Evolutionary conservation across 2,797 vertebrate species (phyloP).

Genomic region (Oryzias sinensis): DNA sequence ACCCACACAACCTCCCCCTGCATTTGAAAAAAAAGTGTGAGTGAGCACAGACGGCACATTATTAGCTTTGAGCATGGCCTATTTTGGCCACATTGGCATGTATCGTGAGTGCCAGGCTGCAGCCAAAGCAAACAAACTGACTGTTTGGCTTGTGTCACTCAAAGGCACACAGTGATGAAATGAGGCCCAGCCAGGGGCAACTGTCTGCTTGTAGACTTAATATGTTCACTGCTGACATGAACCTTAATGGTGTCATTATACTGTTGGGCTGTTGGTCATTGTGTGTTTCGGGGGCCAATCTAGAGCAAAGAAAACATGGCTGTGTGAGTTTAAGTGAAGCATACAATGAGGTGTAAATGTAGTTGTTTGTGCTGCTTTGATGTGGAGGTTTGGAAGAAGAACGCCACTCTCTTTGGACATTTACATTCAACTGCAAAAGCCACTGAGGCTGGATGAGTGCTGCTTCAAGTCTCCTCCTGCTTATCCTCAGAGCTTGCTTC

Average conservation of each 20-base stretch:
- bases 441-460: slow-evolving; percentile 2
- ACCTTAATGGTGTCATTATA: slow-evolving; percentile 57
- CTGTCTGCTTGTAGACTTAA: slow-evolving; percentile 63
- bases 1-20: slow-evolving; percentile 11
- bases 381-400: slow-evolving; percentile 32
- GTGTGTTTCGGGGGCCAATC: slow-evolving; percentile 21
- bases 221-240: slow-evolving; percentile 55
- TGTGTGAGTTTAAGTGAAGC: slow-evolving; percentile 11
- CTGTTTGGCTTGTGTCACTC: slow-evolving; percentile 71
- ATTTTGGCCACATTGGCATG: slow-evolving; percentile 71
- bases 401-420: slow-evolving; percentile 8
- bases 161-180: slow-evolving; percentile 67
- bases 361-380: slow-evolving; percentile 29
- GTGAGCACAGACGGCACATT: slow-evolving; percentile 60
- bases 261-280: slow-evolving; percentile 38
- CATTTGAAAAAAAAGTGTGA: slow-evolving; percentile 10
- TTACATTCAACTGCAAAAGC: slow-evolving; percentile 7
- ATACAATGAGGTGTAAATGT: slow-evolving; percentile 35
- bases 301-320: slow-evolving; percentile 6
- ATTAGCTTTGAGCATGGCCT: slow-evolving; percentile 67
- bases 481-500: neutral
- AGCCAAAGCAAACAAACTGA: slow-evolving; percentile 74
- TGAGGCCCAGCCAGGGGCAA: slow-evolving; percentile 62
- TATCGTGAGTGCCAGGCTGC: slow-evolving; percentile 45
- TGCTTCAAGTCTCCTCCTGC: slow-evolving; percentile 2